Evolutionary conservation across 2,797 vertebrate species (phyloP).

Genomic region (Mallotus villosus): DNA sequence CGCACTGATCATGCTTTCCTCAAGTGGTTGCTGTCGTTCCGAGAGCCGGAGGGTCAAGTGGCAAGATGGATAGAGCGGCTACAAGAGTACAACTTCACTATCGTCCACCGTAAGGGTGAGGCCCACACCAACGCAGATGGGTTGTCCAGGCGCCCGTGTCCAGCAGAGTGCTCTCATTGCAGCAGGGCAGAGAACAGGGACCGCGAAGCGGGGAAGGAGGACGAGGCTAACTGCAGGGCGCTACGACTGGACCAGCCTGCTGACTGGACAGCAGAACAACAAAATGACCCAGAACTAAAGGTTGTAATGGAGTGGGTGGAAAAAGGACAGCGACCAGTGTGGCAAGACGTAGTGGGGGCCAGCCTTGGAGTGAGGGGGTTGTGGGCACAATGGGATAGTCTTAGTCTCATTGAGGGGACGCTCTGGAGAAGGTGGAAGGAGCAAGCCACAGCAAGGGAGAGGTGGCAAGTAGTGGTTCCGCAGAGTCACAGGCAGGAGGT

Average conservation of each 20-base stretch:
- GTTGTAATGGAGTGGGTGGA: neutral
- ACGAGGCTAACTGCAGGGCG: neutral
- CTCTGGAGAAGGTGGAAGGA: constrained; percentile 18
- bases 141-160: constrained; percentile 6
- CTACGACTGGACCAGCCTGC: neutral
- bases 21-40: neutral
- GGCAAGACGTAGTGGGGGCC: neutral
- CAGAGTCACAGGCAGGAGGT: neutral
- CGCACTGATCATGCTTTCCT: constrained; percentile 1
- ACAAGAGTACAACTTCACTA: constrained; percentile 7
- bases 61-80: constrained; percentile 4
- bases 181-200: too few species aligned
- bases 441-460: constrained; percentile 8
- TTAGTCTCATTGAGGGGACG: neutral
- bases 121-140: constrained; percentile 10
- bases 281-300: neutral
- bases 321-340: neutral
- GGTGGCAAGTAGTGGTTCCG: constrained; percentile 21
- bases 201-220: neutral
- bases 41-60: constrained; percentile 15
- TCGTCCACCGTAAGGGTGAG: neutral
- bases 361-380: neutral
- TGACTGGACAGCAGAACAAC: neutral
- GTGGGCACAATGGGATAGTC: neutral
- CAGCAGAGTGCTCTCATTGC: neutral